Evolutionary conservation across 2,113 vertebrate species (phyloP), one percentile per base, ranked within the genome.

Genomic region (Notothenia coriiceps): DNA sequence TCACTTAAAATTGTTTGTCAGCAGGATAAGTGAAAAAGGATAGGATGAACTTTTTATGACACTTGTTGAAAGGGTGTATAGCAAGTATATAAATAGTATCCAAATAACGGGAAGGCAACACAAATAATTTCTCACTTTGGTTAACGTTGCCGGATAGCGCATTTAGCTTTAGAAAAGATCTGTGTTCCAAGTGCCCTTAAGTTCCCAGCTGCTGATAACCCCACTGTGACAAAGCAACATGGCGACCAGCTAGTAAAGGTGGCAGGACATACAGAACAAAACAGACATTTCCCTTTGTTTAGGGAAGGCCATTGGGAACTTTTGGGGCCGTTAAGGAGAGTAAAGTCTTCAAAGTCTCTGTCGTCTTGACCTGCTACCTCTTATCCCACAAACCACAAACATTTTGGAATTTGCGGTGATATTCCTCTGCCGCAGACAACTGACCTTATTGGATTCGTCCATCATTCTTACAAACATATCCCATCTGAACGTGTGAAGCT

Each of bases 361-460:
- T 9, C 14, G 40, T 29, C 40, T 47, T n/a, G 44, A 59, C 44
- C 25, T 60, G 69, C 22, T 33, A 10, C 9, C 5, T 29, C 46
- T 29, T 6, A 65, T 65, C 20, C 61, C 43, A 14, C 62, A 25
- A 47, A 25, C n/a, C 44, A 25, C n/a, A 9, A 47, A 64, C 63
- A 50, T 65, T 50, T 33, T 10, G 46, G 13, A 50, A 14, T 25
- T 50, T 5, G n/a, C 12, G 5, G 10, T 40, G 35, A 40, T 40
- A 40, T 40, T 47, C 12, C 44, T 55, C 51, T 55, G 35, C n/a
- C 35, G 10, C 51, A 44, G 50, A 20, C 40, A 44, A 22, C 33
- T 61, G 47, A 54, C 12, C 57, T 55, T 20, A 85, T 67, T 68
- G 1, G 56, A 72, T 55, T n/a, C 10, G 10, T 86, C 52, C 33